Conservation (phyloP, 2,888 invertebrate species). For the Molanna angustata region DNA sequence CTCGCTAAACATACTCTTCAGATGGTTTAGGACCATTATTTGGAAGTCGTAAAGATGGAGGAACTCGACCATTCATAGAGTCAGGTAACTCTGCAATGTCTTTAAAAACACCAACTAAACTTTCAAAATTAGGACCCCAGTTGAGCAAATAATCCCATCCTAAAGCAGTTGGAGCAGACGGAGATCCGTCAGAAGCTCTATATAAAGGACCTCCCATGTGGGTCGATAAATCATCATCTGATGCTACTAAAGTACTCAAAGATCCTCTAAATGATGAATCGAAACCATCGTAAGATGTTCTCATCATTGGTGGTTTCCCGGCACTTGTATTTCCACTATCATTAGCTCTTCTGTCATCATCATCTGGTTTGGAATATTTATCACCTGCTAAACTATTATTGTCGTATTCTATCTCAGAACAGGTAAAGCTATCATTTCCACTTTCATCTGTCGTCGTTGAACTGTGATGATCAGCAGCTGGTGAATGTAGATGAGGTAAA, state of each 20-base stretch:
- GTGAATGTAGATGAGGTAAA: conserved; percentile 69
- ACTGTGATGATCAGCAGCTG: conserved; percentile 71
- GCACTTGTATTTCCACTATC: conserved; percentile 51
- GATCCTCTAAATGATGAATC: conserved; percentile 94
- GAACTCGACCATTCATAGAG: conserved; percentile 68
- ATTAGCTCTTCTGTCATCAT: conserved; percentile 58
- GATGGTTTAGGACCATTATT: conserved; percentile 80
- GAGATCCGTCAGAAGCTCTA: conserved; percentile 75
- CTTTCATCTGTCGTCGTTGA: conserved; percentile 90
- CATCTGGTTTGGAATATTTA: conserved; percentile 65
- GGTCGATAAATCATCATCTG: conserved; percentile 86
- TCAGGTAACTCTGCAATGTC: conserved; percentile 95
- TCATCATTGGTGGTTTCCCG: conserved; percentile 66
- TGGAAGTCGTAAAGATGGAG: conserved; percentile 71
- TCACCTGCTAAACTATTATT: conserved; percentile 82
- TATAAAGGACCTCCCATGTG: conserved; percentile 76
- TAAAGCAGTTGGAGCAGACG: conserved; percentile 70
- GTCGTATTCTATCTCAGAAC: conserved; percentile 96
- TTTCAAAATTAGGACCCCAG: conserved; percentile 96
- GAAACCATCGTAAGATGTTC: conserved; percentile 84
- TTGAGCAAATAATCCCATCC: conserved; percentile 94
- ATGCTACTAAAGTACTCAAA: conserved; percentile 88
- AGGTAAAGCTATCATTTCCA: conserved; percentile 95
- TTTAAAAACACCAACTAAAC: conserved; percentile 92
- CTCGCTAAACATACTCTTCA: conserved; percentile 78